Percentiles rank a stretch among this genome's conserved stretches.
phyloP scores from a whole-genome alignment of 2,888 invertebrate genomes.

The Megalurothrips usitatus region DNA sequence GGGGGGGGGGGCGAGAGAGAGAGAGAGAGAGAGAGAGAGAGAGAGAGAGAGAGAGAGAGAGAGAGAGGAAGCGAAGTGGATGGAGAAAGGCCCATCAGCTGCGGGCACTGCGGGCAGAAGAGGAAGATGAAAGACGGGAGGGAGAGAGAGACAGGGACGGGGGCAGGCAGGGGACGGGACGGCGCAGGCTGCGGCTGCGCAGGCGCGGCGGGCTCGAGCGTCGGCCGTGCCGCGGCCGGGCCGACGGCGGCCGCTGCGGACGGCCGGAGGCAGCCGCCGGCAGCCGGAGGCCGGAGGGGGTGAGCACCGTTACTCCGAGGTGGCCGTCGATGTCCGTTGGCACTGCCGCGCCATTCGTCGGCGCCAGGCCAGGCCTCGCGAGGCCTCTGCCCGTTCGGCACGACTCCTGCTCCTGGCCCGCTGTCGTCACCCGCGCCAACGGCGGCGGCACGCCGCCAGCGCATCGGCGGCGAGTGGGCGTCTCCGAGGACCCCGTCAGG shows the following conservation, averaged over 20 bases:
- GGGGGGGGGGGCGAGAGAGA: background rate
- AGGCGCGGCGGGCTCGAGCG: background rate
- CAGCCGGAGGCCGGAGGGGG: background rate
- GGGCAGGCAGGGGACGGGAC: background rate
- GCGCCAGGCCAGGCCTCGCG: background rate
- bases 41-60: background rate
- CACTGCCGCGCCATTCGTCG: constrained; percentile 1
- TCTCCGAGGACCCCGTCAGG: no score
- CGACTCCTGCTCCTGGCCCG: background rate
- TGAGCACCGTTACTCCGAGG: constrained; percentile 19
- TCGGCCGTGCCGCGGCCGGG: background rate
- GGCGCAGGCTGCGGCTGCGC: background rate
- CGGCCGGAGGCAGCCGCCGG: background rate
- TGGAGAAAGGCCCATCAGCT: constrained; percentile 21
- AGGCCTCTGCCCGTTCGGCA: background rate
- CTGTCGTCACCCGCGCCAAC: background rate
- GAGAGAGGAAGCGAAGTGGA: background rate
- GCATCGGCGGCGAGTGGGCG: no score
- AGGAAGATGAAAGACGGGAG: background rate
- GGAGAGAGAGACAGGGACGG: background rate
- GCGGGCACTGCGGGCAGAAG: background rate
- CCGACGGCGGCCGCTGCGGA: background rate
- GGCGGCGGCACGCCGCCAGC: no score
- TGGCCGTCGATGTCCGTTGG: constrained; percentile 22
- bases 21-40: no score